A percentile compares a stretch with the other conserved stretches of the same genome.
phyloP scores from a whole-genome alignment of 2,797 vertebrate species.

The Sphaeramia orbicularis region DNA sequence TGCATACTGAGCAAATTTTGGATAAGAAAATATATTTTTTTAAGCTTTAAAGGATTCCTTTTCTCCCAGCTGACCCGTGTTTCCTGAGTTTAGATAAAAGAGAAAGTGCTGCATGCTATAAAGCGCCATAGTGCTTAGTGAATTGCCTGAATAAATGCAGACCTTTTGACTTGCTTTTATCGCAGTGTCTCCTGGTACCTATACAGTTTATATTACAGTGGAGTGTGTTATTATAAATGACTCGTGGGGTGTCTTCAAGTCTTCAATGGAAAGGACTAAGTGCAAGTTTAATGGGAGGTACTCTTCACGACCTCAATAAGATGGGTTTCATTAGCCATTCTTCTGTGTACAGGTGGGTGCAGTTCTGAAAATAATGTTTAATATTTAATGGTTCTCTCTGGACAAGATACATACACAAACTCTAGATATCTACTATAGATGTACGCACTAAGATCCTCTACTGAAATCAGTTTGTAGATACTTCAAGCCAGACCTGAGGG shows the following conservation, averaged over 20 bases:
- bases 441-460: constrained; percentile 7
- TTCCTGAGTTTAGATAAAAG: constrained; percentile 55
- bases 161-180: constrained; percentile 65
- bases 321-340: constrained; percentile 63
- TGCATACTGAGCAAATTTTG: constrained; percentile 20
- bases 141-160: constrained; percentile 63
- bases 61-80: constrained; percentile 52
- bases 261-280: constrained; percentile 55
- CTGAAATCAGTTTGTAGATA: constrained; percentile 38
- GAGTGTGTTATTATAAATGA: constrained; percentile 71
- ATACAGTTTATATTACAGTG: constrained; percentile 72
- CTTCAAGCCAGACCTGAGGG: constrained; percentile 36
- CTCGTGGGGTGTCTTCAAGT: constrained; percentile 54
- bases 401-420: constrained; percentile 29
- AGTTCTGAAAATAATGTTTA: constrained; percentile 65
- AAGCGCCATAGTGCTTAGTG: constrained; percentile 52
- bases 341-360: constrained; percentile 57
- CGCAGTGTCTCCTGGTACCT: constrained; percentile 57
- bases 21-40: constrained; percentile 35
- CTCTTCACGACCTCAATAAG: constrained; percentile 55
- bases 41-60: constrained; percentile 47
- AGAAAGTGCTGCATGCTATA: constrained; percentile 67
- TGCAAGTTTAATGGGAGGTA: constrained; percentile 68
- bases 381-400: constrained; percentile 55
- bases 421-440: not conserved